phyloP scores from a whole-genome alignment of 35 echinoderm and acorn worm species.

The Apostichopus californicus region DNA sequence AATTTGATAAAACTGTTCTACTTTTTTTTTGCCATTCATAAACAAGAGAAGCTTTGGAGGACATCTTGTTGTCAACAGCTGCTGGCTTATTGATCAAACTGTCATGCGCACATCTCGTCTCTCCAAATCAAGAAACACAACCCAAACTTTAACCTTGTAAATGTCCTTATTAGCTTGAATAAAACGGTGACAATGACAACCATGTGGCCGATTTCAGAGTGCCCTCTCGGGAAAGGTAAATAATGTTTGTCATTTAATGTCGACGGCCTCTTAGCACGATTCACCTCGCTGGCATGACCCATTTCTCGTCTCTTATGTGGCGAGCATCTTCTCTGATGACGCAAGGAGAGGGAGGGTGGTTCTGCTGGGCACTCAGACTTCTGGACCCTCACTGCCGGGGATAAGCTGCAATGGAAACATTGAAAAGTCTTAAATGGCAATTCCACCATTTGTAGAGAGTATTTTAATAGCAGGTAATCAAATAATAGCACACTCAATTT shows the following conservation, averaged over 20 bases:
- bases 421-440: slow-evolving; percentile 11
- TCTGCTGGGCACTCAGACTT: slow-evolving; percentile 44
- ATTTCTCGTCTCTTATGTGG: not conserved
- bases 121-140: slow-evolving; percentile 1
- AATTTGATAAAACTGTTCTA: not conserved
- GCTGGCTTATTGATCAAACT: slow-evolving; percentile 1
- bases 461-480: not conserved
- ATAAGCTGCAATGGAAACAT: slow-evolving; percentile 61
- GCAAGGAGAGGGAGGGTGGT: not conserved
- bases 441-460: not conserved
- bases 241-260: not conserved
- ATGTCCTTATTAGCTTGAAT: not conserved
- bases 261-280: not conserved
- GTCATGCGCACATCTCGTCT: not conserved
- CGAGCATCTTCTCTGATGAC: not conserved
- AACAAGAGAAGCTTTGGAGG: not conserved
- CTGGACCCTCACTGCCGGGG: slow-evolving; percentile 84
- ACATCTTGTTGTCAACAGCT: slow-evolving; percentile 1
- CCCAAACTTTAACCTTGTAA: slow-evolving; percentile 4
- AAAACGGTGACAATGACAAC: not conserved
- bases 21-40: not conserved
- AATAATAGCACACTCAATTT: not conserved
- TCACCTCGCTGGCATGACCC: slow-evolving; percentile 2
- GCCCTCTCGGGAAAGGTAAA: not conserved
- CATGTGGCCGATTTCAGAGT: not conserved